Evolutionary conservation across 2,113 vertebrate species (phyloP), one percentile per base, ranked within the genome.

Genomic region (Vicugna pacos): DNA sequence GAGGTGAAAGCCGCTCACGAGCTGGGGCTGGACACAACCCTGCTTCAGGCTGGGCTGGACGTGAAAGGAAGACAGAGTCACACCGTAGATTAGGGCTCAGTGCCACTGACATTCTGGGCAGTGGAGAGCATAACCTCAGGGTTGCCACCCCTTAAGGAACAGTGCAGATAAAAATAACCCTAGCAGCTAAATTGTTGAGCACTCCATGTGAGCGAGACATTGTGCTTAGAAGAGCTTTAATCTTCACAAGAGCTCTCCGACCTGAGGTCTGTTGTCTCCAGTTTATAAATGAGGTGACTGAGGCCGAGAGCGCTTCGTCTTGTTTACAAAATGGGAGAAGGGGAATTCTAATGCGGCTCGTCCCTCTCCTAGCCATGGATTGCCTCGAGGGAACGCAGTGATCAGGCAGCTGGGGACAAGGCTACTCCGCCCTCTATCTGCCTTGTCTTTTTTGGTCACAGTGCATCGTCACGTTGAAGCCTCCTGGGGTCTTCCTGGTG

Each of bases 241-340:
- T 52, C 20, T 35, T 91, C 54, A 42, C 30, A 28, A 72, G 77
- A 83, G 84, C 60, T 58, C 79, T 81, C 35, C 64, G 69, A 54
- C 20, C 30, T 22, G 8, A 60, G 48, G 35, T 65, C 69, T 69
- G 86, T 86, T 52, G 72, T 50, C 17, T 3, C 17, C 35, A 88
- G 20, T 85, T 81, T 72, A 91, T 50, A 92, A 80, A 89, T 35
- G 35, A 94, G 58, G 46, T 76, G 70, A 91, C 20, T 62, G 56
- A 72, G 42, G 38, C 64, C 46, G 52, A 84, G 26, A 84, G 76
- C 65, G 15, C 28, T 75, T 56, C 70, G 24, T 75, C 80, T 69
- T 17, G 0, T 32, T 79, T 87, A 65, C 35, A 82, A 93, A 85
- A 89, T 17, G 42, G 54, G 72, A 30, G 24, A 35, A 46, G 12